Conservation (phyloP, 2,888 invertebrate genomes). For the Mechanitis mazaeus region DNA sequence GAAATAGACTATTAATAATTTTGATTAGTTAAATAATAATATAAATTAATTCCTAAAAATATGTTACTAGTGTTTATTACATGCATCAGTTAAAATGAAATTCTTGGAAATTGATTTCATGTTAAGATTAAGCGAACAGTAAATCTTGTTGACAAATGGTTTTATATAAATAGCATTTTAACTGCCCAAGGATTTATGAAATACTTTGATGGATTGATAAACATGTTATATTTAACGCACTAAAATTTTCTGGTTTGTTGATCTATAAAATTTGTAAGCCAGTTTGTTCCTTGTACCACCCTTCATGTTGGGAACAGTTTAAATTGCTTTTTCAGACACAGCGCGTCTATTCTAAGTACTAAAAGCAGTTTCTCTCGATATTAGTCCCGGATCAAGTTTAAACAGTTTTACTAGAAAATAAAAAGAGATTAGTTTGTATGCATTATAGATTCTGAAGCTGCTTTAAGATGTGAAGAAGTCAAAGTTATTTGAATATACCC, state of each 20-base stretch:
- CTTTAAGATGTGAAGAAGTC: slow-evolving; percentile 24
- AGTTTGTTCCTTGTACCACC: slow-evolving; percentile 36
- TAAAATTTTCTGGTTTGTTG: neutral
- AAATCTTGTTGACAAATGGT: too few relatives aligned
- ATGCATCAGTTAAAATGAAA: too few relatives aligned
- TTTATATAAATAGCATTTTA: too few relatives aligned
- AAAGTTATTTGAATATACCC: slow-evolving; percentile 2
- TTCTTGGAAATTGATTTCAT: too few relatives aligned
- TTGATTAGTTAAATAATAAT: neutral
- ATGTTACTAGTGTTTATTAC: too few relatives aligned
- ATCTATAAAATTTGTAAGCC: slow-evolving; percentile 2
- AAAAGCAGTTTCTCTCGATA: slow-evolving; percentile 61
- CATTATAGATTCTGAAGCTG: slow-evolving; percentile 29
- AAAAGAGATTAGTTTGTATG: slow-evolving; percentile 32
- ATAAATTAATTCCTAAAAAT: neutral
- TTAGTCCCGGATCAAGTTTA: slow-evolving; percentile 61
- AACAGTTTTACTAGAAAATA: slow-evolving; percentile 44
- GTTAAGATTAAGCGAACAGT: too few relatives aligned
- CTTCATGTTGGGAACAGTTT: slow-evolving; percentile 55
- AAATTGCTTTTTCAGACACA: slow-evolving; percentile 73
- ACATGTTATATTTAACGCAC: neutral
- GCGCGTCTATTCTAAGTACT: slow-evolving; percentile 58
- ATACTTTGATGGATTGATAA: too few relatives aligned
- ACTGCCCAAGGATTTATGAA: too few relatives aligned
- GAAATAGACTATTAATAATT: neutral